phyloP scores from a whole-genome alignment of 2,888 invertebrate species.

The Apodemia duryi region DNA sequence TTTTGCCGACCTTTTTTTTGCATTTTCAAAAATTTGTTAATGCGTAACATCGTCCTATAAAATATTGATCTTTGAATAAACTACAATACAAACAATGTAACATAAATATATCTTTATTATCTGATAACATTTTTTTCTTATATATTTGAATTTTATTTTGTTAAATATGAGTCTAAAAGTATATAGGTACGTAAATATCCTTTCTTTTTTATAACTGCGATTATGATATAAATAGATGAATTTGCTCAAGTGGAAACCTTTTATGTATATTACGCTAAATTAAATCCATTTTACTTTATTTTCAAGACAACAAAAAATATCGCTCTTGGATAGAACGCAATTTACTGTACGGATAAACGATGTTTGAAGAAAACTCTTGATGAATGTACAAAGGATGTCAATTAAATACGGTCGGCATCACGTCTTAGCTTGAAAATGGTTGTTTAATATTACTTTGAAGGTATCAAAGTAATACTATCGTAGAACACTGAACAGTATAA shows the following conservation, averaged over 20 bases:
- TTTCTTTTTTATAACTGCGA: no score
- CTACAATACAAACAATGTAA: no score
- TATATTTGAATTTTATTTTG: no score
- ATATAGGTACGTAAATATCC: no score
- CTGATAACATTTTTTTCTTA: no score
- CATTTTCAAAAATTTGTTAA: no score
- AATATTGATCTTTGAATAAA: no score
- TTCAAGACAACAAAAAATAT: not conserved
- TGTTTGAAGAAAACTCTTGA: not conserved
- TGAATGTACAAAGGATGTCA: constrained; percentile 9
- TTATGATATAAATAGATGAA: no score
- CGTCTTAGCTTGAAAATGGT: not conserved
- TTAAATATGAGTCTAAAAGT: no score
- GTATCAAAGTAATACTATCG: not conserved
- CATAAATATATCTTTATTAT: no score
- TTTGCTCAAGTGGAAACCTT: not conserved
- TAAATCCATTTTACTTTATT: not conserved
- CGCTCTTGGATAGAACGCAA: not conserved
- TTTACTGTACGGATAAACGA: not conserved
- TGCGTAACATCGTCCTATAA: no score
- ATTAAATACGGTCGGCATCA: constrained; percentile 4
- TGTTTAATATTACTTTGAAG: not conserved
- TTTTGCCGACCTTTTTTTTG: no score
- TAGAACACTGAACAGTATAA: not conserved
- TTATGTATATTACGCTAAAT: not conserved